Base-by-base conservation (phyloP, 1,140 invertebrate species). In the Odontomachus brunneus region DNA sequence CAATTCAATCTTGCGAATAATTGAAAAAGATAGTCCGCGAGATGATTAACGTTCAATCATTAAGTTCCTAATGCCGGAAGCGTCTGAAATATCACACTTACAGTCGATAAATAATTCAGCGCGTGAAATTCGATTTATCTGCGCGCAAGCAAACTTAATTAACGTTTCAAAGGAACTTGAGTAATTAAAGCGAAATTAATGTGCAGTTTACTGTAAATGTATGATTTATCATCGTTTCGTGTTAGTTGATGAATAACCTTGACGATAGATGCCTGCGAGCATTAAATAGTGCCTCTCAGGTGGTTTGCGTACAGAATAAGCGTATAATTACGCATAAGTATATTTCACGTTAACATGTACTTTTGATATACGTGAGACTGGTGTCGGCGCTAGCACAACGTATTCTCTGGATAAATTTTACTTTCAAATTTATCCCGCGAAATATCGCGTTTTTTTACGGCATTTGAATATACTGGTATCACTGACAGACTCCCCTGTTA, bases 271-370 rank as follows among this genome's bases (percentile, higher is more conserved):
- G 26, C 48, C 33, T 65, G 74, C 44, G 4, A 76, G 63, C 44
- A 75, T 63, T 63, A 76, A 88, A 88, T 88, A 82, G 38, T 85
- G 72, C 86, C 86, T 84, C 72, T 78, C 51, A 53, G 44, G 14
- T 67, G 65, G 26, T 74, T 87, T 55, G 29, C 22, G 51, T 48
- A 19, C 14, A 60, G 60, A 53, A 24, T 75, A 65, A 84, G 85
- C 69, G 53, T 65, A 82, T 33, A 73, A 72, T 60, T 73, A 33
- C 26, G 71, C 44, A 19, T 33, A 44, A 76, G 53, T 62, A 63
- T 49, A 53, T 48, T 65, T 44, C 14, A 63, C 14, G 12, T 82
- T 60, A 76, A 29, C 24, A 19, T 12, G 62, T 17, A 53, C 29
- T 44, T 44, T 71, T 71, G 7, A 14, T 69, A 67, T 71, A 71